Base-by-base conservation (phyloP, 2,888 invertebrate species). In the Drosophila rubida region DNA sequence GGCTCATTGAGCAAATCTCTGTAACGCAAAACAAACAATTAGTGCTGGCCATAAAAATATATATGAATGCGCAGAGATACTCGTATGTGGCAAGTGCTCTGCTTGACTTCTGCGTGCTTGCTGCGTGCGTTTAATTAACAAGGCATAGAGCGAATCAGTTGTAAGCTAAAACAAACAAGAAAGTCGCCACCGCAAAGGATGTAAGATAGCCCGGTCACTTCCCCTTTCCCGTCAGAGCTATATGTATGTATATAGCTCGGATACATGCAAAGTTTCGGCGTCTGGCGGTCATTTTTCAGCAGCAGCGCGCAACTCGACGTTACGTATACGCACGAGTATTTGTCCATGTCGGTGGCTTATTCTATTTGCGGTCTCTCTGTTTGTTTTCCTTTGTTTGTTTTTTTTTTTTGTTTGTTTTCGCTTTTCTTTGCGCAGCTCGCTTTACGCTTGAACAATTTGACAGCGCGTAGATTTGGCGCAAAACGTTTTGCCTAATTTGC, bases 391-490 rank as follows among this genome's bases (percentile, higher is more conserved):
- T n/a, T 45, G 9, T 42, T 32, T 42, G 13, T 9, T 22, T 7
- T 37, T 7, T 48, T 16, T 39, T 14, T 22, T n/a, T 27, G 8
- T 50, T 41, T 45, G n/a, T 46, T 32, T 66, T 66, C 50, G 46
- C 41, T 50, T 32, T 58, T 53, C 51, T 32, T 37, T n/a, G 5
- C 51, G 13, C 35, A 45, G 58, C 53, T 61, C 58, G 78, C 78
- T 87, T 86, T 78, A 69, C 83, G 86, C 87, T 83, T 75, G 76
- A 88, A 73, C 85, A 86, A 86, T 83, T 88, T 88, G 88, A 88
- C 83, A 78, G 68, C 65, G 87, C 86, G 78, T 80, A 78, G 78
- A 81, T 84, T 80, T 85, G 81, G 81, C 81, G 71, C 72, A 87
- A 84, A 85, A 78, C 85, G 83, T 87, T 83, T 83, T 83, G 83